Percentiles rank a stretch among this genome's conserved stretches.
phyloP scores from a whole-genome alignment of 2,113 vertebrate genomes.

The Micronisus gabar region DNA sequence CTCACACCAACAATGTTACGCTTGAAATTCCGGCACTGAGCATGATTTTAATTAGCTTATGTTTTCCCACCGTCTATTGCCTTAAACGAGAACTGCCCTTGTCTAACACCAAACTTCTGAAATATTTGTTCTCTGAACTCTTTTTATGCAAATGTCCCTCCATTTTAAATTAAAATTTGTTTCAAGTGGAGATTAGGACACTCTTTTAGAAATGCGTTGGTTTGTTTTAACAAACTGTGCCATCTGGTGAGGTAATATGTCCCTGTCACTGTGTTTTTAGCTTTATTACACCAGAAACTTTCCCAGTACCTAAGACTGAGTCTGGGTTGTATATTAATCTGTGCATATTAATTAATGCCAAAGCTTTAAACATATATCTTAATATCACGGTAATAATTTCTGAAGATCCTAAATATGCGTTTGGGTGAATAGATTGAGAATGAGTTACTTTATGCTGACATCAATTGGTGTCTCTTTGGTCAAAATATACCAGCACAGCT shows the following conservation, averaged over 20 bases:
- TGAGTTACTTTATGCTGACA: constrained; percentile 8
- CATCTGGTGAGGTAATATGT: constrained; percentile 4
- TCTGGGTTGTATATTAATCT: background rate
- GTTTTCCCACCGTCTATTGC: background rate
- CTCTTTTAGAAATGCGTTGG: background rate
- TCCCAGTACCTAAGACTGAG: background rate
- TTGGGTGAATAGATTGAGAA: background rate
- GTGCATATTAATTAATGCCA: background rate
- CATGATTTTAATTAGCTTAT: background rate
- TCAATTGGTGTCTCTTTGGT: background rate
- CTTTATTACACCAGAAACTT: background rate
- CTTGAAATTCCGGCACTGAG: background rate
- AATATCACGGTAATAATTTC: background rate
- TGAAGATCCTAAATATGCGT: background rate
- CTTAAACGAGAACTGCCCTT: background rate
- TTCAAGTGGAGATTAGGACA: constrained; percentile 3
- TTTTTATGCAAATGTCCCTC: background rate
- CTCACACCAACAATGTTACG: background rate
- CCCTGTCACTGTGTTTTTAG: background rate
- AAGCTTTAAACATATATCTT: background rate
- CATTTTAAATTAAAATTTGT: background rate
- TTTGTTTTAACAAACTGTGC: constrained; percentile 32
- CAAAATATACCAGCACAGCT: background rate
- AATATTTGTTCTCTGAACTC: background rate
- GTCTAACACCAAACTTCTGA: background rate